Percentiles rank a stretch among this genome's conserved stretches.
These are phyloP conservation scores for Thera obeliscata DNA, from an alignment of 2,888 invertebrate species.

Conservation along the genomic window DNA sequence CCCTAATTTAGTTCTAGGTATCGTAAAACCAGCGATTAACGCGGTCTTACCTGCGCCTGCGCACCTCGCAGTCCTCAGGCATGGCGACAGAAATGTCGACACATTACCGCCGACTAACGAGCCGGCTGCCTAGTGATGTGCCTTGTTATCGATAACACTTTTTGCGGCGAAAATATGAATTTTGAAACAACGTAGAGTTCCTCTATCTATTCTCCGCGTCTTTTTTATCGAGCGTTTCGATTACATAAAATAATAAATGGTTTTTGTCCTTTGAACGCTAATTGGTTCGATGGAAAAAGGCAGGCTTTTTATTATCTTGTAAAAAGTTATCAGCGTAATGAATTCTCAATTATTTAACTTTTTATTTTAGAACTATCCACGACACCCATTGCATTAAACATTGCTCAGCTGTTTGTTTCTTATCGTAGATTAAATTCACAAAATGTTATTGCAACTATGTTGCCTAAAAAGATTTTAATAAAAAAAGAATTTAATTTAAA, in stretches of 20 bases:
- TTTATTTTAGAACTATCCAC: constrained; percentile 9
- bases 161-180: constrained; percentile 44
- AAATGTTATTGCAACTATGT: neutral
- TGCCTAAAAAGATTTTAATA: neutral
- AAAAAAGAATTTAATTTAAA: too few relatives aligned
- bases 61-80: constrained; percentile 40
- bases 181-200: constrained; percentile 52
- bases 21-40: constrained; percentile 50
- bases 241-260: constrained; percentile 27
- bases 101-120: constrained; percentile 65
- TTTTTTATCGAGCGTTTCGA: constrained; percentile 27
- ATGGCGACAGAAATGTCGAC: constrained; percentile 64
- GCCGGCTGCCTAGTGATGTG: constrained; percentile 54
- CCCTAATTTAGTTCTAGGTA: constrained; percentile 53
- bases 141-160: constrained; percentile 40
- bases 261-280: constrained; percentile 28
- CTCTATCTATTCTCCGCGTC: constrained; percentile 20
- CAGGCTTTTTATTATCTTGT: constrained; percentile 15
- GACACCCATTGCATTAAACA: constrained; percentile 15
- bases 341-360: constrained; percentile 15
- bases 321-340: constrained; percentile 20
- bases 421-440: neutral
- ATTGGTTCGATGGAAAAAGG: constrained; percentile 30
- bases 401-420: neutral
- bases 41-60: constrained; percentile 45